Evolutionary conservation across 2,888 invertebrate species (phyloP), one percentile per base, ranked within the genome.

Genomic region (Phengaris alcon): DNA sequence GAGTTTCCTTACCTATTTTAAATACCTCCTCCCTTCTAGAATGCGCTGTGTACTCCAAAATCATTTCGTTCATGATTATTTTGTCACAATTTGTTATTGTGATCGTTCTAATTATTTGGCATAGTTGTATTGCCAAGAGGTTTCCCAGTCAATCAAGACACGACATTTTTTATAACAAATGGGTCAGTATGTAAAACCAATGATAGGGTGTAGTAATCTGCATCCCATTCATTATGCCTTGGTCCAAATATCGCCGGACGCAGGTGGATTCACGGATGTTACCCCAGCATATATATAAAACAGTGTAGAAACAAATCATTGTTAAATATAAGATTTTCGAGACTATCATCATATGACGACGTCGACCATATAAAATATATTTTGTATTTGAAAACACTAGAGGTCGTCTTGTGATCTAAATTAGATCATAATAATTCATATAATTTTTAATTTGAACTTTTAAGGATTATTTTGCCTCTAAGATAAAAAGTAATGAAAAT

Each of bases 161-260:
- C 54, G 52, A 51, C 51, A 9, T 70, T 51, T 46, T 13, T 70
- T 48, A 1, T 46, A 35, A 5, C 9, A 44, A 70, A 10, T 13
- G 12, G 72, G 72, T 74, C 59, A 74, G 35, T 46, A 55, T 48
- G 48, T 64, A 48, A 68, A 74, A 54, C 54, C 74, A 79, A 78
- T 80, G 79, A 79, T 80, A 80, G 80, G 80, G 79, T 79, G 80
- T 77, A 77, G 78, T 77, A 79, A 80, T 81, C 79, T 80, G 80
- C 77, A 78, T 77, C 77, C 85, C 86, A 85, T 88, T 87, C 87
- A 87, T 86, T 84, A 84, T 82, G 80, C 79, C 82, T 80, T 84
- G 85, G 85, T 84, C 87, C 84, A 87, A 89, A 88, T 86, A 86
- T 80, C 83, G 85, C 88, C 91, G 92, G 92, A 91, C 86, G 91